Evolutionary conservation across 2,797 vertebrate genomes (phyloP), one percentile per base, ranked within the genome.

Genomic region (Cynopterus sphinx): DNA sequence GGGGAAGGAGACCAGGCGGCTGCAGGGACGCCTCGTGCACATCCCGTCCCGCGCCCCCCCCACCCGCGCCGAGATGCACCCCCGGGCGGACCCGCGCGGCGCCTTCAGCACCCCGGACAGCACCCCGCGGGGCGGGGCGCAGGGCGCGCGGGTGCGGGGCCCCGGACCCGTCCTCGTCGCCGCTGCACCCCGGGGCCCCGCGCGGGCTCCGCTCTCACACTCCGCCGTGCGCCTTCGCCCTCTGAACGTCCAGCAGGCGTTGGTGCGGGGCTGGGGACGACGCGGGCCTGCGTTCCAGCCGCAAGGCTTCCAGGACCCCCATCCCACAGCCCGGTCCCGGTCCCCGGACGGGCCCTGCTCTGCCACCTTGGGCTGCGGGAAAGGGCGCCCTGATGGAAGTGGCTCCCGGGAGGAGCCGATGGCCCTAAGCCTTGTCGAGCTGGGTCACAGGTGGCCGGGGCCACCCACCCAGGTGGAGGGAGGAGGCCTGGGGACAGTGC

Each of bases 91-190:
- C 13, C 9, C 11, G 4, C 75, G 46, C 0, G 0, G 59, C 0
- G 26, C 78, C 22, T 95, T 96, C 98, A 98, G 98, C 97, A 98
- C 97, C 97, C 73, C 65, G 98, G 98, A 98, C n/a, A n/a, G n/a
- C n/a, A n/a, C n/a, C n/a, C n/a, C n/a, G n/a, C n/a, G n/a, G n/a
- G n/a, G n/a, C n/a, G n/a, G n/a, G n/a, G n/a, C n/a, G n/a, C n/a
- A n/a, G n/a, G n/a, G n/a, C n/a, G n/a, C n/a, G n/a, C n/a, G n/a
- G n/a, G n/a, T n/a, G n/a, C n/a, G n/a, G n/a, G n/a, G n/a, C n/a
- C n/a, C n/a, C n/a, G n/a, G n/a, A 7, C 24, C n/a, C 0, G 5
- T 0, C 0, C 65, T n/a, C 5, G 57, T 51, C 0, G 13, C n/a
- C 0, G 1, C 59, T n/a, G n/a, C n/a, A n/a, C n/a, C n/a, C 78